Evolutionary conservation across 1,140 invertebrate species (phyloP).

Genomic region (Drosophila sturtevanti): DNA sequence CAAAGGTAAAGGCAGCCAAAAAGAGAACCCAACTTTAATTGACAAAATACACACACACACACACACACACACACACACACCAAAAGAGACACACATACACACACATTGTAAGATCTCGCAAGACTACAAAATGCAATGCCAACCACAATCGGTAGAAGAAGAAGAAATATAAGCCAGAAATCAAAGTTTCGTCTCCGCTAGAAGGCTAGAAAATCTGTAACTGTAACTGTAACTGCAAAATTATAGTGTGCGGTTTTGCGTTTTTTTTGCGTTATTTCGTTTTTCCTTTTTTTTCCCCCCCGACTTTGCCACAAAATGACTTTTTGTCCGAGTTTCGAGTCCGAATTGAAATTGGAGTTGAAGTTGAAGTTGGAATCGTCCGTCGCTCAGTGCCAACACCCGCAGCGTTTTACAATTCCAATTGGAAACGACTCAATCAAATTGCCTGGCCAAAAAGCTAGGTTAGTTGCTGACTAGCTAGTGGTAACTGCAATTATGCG

Average conservation of each 20-base stretch:
- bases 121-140: constrained; percentile 23
- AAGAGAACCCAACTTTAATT: constrained; percentile 67
- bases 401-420: constrained; percentile 75
- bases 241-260: constrained; percentile 65
- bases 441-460: constrained; percentile 45
- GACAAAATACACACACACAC: constrained; percentile 31
- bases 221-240: constrained; percentile 65
- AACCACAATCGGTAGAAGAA: constrained; percentile 46
- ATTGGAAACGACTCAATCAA: constrained; percentile 81
- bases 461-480: constrained; percentile 22
- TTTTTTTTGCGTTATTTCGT: constrained; percentile 26
- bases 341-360: too few relatives aligned
- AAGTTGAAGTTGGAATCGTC: constrained; percentile 16
- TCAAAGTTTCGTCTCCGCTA: constrained; percentile 46
- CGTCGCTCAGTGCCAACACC: constrained; percentile 69
- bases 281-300: constrained; percentile 55
- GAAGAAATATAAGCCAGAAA: constrained; percentile 61
- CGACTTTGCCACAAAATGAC: constrained; percentile 63
- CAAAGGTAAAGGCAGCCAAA: constrained; percentile 28
- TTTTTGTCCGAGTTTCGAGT: constrained; percentile 41
- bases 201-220: constrained; percentile 78
- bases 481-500: constrained; percentile 70
- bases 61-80: constrained; percentile 11
- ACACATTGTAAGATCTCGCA: constrained; percentile 37
- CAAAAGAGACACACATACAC: too few relatives aligned